A percentile compares a stretch with the other conserved stretches of the same genome.
phyloP scores from a whole-genome alignment of 2,113 vertebrate genomes.

The Pithys albifrons region DNA sequence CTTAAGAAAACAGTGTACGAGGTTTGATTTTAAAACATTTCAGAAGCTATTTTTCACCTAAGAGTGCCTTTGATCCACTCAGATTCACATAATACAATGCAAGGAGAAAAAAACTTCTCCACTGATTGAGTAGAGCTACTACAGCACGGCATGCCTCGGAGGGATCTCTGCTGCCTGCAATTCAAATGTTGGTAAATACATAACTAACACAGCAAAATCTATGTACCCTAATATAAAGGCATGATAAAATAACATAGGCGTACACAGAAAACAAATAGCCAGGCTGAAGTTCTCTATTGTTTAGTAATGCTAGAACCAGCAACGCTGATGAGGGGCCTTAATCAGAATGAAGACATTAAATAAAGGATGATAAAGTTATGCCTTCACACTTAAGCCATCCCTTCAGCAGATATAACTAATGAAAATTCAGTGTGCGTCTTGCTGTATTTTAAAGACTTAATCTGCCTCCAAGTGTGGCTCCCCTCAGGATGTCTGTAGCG shows the following conservation, averaged over 20 bases:
- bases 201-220: neutral
- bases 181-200: neutral
- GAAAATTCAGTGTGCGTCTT: neutral
- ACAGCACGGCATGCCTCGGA: neutral
- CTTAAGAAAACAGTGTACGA: neutral
- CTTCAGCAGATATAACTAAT: neutral
- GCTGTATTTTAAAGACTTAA: neutral
- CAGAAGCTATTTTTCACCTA: neutral
- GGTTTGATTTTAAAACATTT: neutral
- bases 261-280: neutral
- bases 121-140: neutral
- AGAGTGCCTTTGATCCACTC: neutral
- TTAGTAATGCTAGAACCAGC: neutral
- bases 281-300: neutral
- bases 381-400: neutral
- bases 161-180: neutral
- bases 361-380: neutral
- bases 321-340: neutral
- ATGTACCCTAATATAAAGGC: neutral
- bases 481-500: neutral
- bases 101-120: neutral
- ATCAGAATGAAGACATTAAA: neutral
- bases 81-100: neutral
- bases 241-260: neutral
- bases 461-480: neutral